Percentiles rank a stretch among this genome's conserved stretches.
Conservation (phyloP, 1,140 invertebrate genomes). For the Campodea augens region DNA sequence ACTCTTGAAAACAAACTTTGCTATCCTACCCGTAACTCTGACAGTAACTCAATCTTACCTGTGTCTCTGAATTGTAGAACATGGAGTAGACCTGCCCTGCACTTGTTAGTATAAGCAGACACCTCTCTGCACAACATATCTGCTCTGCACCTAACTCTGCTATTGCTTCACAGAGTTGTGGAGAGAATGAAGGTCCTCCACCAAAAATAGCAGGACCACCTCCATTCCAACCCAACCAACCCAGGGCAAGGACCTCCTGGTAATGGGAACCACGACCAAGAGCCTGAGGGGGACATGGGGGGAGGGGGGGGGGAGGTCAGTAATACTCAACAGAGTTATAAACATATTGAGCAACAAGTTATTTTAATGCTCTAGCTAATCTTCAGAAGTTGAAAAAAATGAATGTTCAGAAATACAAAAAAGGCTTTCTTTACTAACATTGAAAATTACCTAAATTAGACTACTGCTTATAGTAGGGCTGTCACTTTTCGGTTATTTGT, state of each 20-base stretch:
- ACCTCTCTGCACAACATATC: conserved; percentile 41
- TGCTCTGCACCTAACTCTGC: conserved; percentile 40
- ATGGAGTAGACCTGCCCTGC: conserved; percentile 42
- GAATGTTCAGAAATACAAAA: no score
- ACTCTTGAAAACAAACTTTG: neutral
- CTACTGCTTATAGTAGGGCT: no score
- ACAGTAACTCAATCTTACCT: conserved; percentile 25
- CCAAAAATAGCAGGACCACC: conserved; percentile 10
- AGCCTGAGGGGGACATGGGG: no score
- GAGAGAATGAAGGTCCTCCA: conserved; percentile 14
- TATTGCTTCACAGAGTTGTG: conserved; percentile 38
- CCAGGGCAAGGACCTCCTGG: conserved; percentile 43
- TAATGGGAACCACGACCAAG: conserved; percentile 20
- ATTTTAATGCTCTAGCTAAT: no score
- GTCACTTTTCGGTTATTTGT: no score
- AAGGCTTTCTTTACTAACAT: no score
- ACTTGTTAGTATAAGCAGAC: conserved; percentile 38
- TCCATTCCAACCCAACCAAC: conserved; percentile 33
- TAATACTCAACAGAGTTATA: no score
- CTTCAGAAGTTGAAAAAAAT: no score
- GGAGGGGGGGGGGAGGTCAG: no score
- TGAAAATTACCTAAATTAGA: no score
- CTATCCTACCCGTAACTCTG: no score
- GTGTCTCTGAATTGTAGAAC: conserved; percentile 39
- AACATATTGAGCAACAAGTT: no score